Percentiles rank a stretch among this genome's conserved stretches.
Evolutionary conservation across 2,888 invertebrate genomes (phyloP).

Genomic region (Anagyrus pseudococci): DNA sequence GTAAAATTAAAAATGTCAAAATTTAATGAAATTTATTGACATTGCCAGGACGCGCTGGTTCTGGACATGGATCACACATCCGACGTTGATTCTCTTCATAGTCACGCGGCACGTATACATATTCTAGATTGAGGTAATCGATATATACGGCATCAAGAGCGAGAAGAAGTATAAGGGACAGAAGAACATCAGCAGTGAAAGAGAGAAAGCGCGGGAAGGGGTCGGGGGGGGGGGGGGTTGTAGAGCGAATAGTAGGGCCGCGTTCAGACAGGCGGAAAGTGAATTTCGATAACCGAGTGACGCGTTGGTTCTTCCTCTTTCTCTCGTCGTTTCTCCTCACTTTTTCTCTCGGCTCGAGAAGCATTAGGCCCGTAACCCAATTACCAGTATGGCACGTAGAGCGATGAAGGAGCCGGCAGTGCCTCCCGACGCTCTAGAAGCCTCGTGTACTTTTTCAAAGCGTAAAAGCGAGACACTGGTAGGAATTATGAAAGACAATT

Average conservation of each 20-base stretch:
- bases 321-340: too few species aligned
- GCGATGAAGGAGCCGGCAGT: slow-evolving; percentile 1
- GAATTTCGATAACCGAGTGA: slow-evolving; percentile 53
- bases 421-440: not conserved
- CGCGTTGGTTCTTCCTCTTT: slow-evolving; percentile 45
- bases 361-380: slow-evolving; percentile 50
- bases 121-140: not conserved
- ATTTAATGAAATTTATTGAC: slow-evolving; percentile 6
- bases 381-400: slow-evolving; percentile 35
- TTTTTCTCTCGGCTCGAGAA: slow-evolving; percentile 53
- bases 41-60: not conserved
- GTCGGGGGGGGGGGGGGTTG: too few species aligned
- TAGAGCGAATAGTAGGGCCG: too few species aligned
- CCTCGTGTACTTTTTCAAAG: not conserved
- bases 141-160: not conserved
- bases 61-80: too few species aligned
- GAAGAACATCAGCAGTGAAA: slow-evolving; percentile 15
- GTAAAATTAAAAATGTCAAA: not conserved
- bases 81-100: too few species aligned
- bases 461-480: not conserved
- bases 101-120: not conserved
- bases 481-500: not conserved
- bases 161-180: too few species aligned
- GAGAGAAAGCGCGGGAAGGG: too few species aligned
- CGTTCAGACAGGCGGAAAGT: slow-evolving; percentile 43